Percentiles rank a stretch among this genome's conserved stretches.
Conservation (phyloP, 2,797 vertebrate genomes). For the Denticeps clupeoides region DNA sequence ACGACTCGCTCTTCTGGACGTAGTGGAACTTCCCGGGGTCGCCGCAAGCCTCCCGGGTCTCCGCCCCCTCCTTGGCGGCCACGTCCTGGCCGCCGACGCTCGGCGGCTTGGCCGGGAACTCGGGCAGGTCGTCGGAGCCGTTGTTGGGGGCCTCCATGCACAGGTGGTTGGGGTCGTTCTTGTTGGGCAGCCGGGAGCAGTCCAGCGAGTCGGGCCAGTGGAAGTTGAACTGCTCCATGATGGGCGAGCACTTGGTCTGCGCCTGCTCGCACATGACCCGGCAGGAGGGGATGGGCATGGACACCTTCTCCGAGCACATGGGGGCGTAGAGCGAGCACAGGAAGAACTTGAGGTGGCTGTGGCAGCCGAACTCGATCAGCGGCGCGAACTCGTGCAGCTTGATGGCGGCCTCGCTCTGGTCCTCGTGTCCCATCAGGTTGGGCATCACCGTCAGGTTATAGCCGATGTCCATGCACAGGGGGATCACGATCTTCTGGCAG, state of each 20-base stretch:
- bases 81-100: slow-evolving; percentile 42
- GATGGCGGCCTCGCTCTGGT: slow-evolving; percentile 87
- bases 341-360: slow-evolving; percentile 88
- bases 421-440: slow-evolving; percentile 90
- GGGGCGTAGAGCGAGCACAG: slow-evolving; percentile 94
- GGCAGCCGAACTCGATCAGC: slow-evolving; percentile 89
- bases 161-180: slow-evolving; percentile 91
- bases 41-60: slow-evolving; percentile 57
- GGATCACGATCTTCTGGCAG: slow-evolving; percentile 89
- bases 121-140: slow-evolving; percentile 80
- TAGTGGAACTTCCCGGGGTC: slow-evolving; percentile 92
- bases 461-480: slow-evolving; percentile 92
- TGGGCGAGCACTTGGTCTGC: slow-evolving; percentile 80
- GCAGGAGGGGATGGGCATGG: slow-evolving; percentile 89
- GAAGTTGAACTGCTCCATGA: slow-evolving; percentile 90
- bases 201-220: slow-evolving; percentile 90
- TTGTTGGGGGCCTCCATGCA: slow-evolving; percentile 98
- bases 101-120: slow-evolving; percentile 73
- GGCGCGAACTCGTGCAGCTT: slow-evolving; percentile 93
- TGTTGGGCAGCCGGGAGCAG: slow-evolving; percentile 84
- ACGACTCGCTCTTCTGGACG: slow-evolving; percentile 88
- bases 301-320: slow-evolving; percentile 98
- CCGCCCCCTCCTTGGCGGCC: slow-evolving; percentile 46
- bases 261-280: slow-evolving; percentile 95
- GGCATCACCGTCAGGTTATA: slow-evolving; percentile 98